A percentile compares a stretch with the other conserved stretches of the same genome.
phyloP scores from a whole-genome alignment of 2,888 invertebrate genomes.

The Capitulum mitella region DNA sequence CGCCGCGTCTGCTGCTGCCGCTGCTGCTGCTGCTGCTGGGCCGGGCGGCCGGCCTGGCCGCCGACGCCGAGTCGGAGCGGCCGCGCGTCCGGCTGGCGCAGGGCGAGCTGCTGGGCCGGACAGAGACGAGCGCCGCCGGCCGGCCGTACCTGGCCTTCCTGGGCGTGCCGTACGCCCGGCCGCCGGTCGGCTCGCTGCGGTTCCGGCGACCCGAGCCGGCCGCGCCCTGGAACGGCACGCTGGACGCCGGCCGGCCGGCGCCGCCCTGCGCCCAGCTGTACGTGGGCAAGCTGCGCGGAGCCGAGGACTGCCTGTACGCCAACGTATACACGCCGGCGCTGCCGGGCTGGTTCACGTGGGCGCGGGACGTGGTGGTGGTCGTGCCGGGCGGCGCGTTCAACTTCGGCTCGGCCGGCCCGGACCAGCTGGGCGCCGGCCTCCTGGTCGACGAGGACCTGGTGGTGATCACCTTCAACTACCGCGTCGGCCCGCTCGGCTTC shows the following conservation, averaged over 20 bases:
- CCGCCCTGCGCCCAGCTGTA: constrained; percentile 83
- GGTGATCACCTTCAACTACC: constrained; percentile 36
- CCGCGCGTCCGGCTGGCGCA: constrained; percentile 74
- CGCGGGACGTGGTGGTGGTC: constrained; percentile 36
- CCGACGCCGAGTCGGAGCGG: constrained; percentile 53
- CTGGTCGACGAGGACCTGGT: constrained; percentile 34
- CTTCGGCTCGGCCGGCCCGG: constrained; percentile 34
- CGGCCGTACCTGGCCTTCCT: neutral
- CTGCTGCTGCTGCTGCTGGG: constrained; percentile 20
- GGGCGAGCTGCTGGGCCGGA: constrained; percentile 70
- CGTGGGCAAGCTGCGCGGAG: constrained; percentile 80
- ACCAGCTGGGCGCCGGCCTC: constrained; percentile 30
- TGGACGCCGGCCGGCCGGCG: constrained; percentile 70
- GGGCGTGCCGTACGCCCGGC: constrained; percentile 84
- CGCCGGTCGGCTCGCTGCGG: constrained; percentile 60
- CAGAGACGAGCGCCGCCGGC: constrained; percentile 39
- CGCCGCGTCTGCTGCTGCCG: neutral
- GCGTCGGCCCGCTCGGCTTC: constrained; percentile 35
- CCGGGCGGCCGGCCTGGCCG: constrained; percentile 30
- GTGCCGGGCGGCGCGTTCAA: constrained; percentile 38
- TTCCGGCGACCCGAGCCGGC: neutral
- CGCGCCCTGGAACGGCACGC: constrained; percentile 50
- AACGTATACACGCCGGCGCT: constrained; percentile 81
- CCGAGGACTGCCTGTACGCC: constrained; percentile 91
- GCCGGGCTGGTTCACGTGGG: neutral